Percentiles rank a stretch among this genome's conserved stretches.
Evolutionary conservation across 1,140 invertebrate species (phyloP).

Genomic region (Dinothrombium tinctorium): DNA sequence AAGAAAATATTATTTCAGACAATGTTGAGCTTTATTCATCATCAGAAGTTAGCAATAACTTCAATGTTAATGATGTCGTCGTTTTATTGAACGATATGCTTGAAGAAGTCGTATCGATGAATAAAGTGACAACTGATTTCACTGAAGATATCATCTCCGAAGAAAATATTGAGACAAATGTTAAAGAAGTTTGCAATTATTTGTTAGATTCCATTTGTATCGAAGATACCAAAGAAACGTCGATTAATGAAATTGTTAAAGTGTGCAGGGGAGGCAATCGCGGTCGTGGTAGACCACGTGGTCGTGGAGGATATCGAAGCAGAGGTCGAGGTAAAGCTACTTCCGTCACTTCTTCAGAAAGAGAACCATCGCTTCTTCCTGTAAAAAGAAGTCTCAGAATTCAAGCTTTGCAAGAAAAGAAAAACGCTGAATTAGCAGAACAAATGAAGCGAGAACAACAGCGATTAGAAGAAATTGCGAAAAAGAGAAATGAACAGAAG

Average conservation of each 20-base stretch:
- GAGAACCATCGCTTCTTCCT: background rate
- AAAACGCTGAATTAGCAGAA: conserved; percentile 13
- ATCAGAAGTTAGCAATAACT: too few species aligned
- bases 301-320: conserved; percentile 18
- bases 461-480: conserved; percentile 12
- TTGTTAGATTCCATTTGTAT: background rate
- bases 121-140: too few species aligned
- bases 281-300: conserved; percentile 10
- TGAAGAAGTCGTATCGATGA: background rate
- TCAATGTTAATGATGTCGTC: background rate
- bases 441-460: conserved; percentile 12
- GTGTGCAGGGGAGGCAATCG: too few species aligned
- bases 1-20: too few species aligned
- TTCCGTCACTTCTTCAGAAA: conserved; percentile 16
- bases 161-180: background rate
- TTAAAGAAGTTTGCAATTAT: background rate
- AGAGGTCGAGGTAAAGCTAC: conserved; percentile 15
- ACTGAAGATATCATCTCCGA: too few species aligned
- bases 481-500: conserved; percentile 8
- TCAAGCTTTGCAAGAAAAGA: conserved; percentile 16
- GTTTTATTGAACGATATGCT: background rate
- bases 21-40: too few species aligned
- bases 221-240: conserved; percentile 9
- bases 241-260: too few species aligned
- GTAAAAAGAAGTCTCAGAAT: conserved; percentile 33